Evolutionary conservation across 2,888 invertebrate species (phyloP).

Genomic region (Carabus problematicus): DNA sequence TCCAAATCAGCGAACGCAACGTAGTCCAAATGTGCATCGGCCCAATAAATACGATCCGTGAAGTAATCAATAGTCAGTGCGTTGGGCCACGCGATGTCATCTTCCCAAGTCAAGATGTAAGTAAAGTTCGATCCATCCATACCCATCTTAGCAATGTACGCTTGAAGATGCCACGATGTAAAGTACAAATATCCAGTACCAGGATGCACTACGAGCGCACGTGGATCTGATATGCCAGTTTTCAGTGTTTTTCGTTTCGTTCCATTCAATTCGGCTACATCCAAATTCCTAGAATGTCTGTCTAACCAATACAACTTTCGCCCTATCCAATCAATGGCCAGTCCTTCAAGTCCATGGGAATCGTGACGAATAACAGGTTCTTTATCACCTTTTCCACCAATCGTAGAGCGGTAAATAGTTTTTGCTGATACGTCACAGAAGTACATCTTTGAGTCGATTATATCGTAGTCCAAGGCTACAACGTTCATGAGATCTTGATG

Average conservation of each 20-base stretch:
- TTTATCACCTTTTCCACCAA: constrained; percentile 67
- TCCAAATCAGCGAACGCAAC: constrained; percentile 95
- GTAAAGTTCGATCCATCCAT: constrained; percentile 96
- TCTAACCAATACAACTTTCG: constrained; percentile 98
- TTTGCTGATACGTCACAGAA: constrained; percentile 97
- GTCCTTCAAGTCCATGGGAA: constrained; percentile 95
- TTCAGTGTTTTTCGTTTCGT: constrained; percentile 88
- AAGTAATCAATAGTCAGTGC: constrained; percentile 96
- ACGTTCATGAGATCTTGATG: constrained; percentile 96
- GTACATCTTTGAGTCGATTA: constrained; percentile 83
- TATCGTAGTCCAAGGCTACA: constrained; percentile 94
- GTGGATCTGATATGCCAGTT: constrained; percentile 89
- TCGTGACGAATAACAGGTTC: constrained; percentile 91
- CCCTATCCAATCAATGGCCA: constrained; percentile 96
- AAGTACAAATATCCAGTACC: constrained; percentile 93
- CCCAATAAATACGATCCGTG: constrained; percentile 95
- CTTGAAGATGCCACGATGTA: constrained; percentile 95
- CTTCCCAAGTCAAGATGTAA: constrained; percentile 87
- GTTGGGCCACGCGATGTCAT: constrained; percentile 98
- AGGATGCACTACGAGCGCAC: constrained; percentile 94
- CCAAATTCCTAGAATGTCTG: constrained; percentile 91
- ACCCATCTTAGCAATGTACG: constrained; percentile 95
- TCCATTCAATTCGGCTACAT: constrained; percentile 94
- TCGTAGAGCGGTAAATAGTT: constrained; percentile 83
- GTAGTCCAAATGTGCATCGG: constrained; percentile 97